Evolutionary conservation across 2,888 invertebrate species (phyloP).

Genomic region (Cordilura impudica): DNA sequence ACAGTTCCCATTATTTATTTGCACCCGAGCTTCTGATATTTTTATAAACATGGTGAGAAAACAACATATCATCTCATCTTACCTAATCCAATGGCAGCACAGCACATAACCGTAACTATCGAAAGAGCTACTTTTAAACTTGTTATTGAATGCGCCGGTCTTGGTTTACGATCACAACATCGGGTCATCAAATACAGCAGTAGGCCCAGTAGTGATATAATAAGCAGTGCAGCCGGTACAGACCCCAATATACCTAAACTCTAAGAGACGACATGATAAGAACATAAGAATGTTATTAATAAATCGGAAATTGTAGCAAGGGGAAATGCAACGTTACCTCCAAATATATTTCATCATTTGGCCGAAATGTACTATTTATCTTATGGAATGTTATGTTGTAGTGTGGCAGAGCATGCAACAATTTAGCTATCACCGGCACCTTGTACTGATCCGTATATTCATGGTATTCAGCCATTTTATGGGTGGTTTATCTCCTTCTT

Average conservation of each 20-base stretch:
- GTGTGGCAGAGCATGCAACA: constrained; percentile 94
- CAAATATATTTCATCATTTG: constrained; percentile 91
- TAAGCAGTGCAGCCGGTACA: constrained; percentile 95
- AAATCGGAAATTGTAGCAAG: not conserved
- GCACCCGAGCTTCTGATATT: not conserved
- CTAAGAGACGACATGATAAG: constrained; percentile 78
- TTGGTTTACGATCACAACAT: constrained; percentile 96
- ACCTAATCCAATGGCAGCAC: constrained; percentile 92
- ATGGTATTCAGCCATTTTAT: constrained; percentile 75
- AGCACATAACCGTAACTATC: constrained; percentile 90
- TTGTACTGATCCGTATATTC: constrained; percentile 85
- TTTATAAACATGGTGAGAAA: not conserved
- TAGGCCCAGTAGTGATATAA: constrained; percentile 91
- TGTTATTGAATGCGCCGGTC: constrained; percentile 91
- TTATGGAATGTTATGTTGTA: constrained; percentile 93
- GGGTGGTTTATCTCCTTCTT: constrained; percentile 9
- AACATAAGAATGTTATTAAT: not conserved
- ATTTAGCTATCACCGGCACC: constrained; percentile 90
- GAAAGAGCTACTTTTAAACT: constrained; percentile 90
- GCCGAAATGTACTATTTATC: constrained; percentile 95
- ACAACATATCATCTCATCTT: constrained; percentile 37
- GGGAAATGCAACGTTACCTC: constrained; percentile 85
- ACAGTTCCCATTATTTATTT: not conserved
- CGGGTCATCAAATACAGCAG: constrained; percentile 95
- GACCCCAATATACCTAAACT: constrained; percentile 95